Conservation (phyloP, 2,888 invertebrate genomes). For the Pardosa pseudoannulata region DNA sequence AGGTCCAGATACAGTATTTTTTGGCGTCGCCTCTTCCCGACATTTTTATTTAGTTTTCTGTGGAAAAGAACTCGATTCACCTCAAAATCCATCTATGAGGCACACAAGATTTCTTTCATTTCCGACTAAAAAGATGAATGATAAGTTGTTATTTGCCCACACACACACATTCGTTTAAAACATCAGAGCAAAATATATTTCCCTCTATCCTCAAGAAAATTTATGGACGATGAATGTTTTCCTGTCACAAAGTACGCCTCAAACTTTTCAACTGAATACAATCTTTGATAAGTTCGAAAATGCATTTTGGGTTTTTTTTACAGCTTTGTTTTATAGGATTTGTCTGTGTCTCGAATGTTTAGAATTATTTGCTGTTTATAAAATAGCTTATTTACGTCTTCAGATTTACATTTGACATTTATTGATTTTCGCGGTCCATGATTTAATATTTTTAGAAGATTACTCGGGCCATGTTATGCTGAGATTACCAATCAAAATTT, state of each 20-base stretch:
- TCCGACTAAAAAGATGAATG: conserved; percentile 39
- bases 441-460: too few species aligned
- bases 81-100: conserved; percentile 18
- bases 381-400: too few species aligned
- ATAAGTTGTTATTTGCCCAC: conserved; percentile 34
- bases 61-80: conserved; percentile 38
- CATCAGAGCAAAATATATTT: neutral
- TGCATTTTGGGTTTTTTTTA: neutral
- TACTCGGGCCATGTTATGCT: too few species aligned
- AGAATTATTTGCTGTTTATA: neutral
- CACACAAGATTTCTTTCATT: conserved; percentile 42
- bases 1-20: conserved; percentile 32
- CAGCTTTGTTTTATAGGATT: neutral
- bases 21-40: conserved; percentile 20
- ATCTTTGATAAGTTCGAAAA: neutral
- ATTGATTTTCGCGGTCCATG: too few species aligned
- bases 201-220: neutral
- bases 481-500: too few species aligned
- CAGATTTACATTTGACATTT: too few species aligned
- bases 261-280: conserved; percentile 8
- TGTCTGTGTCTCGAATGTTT: neutral
- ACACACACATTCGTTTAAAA: conserved; percentile 9
- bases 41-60: conserved; percentile 44
- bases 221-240: neutral
- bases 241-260: neutral